phyloP scores from a whole-genome alignment of 2,888 invertebrate species.

The Caenorhabditis sp. region DNA sequence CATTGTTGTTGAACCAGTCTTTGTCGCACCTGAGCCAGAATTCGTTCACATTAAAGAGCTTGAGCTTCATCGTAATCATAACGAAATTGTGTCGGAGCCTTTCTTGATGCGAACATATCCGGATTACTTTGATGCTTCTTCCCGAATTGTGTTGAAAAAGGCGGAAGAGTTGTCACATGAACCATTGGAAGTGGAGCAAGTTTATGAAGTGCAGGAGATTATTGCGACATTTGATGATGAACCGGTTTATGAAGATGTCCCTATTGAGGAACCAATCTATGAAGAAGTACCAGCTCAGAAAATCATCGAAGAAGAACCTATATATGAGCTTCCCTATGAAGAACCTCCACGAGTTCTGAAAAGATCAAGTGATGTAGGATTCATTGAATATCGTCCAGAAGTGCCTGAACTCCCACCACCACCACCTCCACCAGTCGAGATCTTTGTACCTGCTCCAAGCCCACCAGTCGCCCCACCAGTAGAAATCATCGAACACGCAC shows the following conservation, averaged over 20 bases:
- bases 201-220: conserved; percentile 12
- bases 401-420: conserved; percentile 10
- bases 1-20: neutral
- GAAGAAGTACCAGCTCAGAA: neutral
- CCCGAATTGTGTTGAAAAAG: conserved; percentile 8
- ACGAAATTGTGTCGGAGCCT: conserved; percentile 9
- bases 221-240: conserved; percentile 21
- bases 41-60: too few relatives aligned
- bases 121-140: conserved; percentile 14
- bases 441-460: neutral
- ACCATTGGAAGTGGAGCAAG: neutral
- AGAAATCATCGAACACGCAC: too few relatives aligned
- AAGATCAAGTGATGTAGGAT: conserved; percentile 5
- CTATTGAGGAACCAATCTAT: neutral
- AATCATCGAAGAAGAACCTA: conserved; percentile 4
- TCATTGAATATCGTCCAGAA: conserved; percentile 4
- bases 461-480: too few relatives aligned
- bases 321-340: neutral
- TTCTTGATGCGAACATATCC: conserved; percentile 8
- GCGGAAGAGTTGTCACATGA: conserved; percentile 8
- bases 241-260: conserved; percentile 8
- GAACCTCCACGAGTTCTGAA: neutral
- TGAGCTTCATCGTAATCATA: neutral
- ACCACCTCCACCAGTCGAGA: conserved; percentile 11
- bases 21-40: too few relatives aligned